Evolutionary conservation across 1,140 invertebrate species (phyloP).

Genomic region (Drosophila nikananu): DNA sequence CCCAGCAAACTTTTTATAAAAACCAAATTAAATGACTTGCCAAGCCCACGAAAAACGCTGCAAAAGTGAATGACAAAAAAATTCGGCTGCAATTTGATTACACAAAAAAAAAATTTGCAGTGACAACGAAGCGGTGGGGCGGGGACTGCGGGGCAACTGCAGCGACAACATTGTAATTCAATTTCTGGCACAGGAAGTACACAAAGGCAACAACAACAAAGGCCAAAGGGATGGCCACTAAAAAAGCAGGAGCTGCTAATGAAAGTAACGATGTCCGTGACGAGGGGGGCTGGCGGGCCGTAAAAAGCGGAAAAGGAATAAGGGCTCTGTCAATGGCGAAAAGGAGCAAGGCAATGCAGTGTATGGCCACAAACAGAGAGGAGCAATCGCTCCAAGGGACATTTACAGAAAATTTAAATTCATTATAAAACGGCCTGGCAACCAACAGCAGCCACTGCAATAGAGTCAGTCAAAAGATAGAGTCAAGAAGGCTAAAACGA

Average conservation of each 20-base stretch:
- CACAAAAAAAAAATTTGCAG: slow-evolving; percentile 63
- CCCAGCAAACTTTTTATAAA: slow-evolving; percentile 53
- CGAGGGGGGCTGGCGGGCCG: neutral
- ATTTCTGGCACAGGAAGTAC: slow-evolving; percentile 70
- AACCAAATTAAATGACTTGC: slow-evolving; percentile 69
- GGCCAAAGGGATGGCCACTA: slow-evolving; percentile 22
- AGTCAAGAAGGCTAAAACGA: neutral
- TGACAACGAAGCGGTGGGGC: slow-evolving; percentile 6
- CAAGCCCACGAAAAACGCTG: slow-evolving; percentile 30
- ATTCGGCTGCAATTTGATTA: slow-evolving; percentile 70
- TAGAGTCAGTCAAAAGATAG: too few relatives aligned
- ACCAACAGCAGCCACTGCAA: too few relatives aligned
- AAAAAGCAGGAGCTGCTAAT: slow-evolving; percentile 62
- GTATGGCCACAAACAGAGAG: slow-evolving; percentile 8
- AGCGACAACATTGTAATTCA: slow-evolving; percentile 76
- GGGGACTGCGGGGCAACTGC: slow-evolving; percentile 33
- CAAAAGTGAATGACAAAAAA: slow-evolving; percentile 36
- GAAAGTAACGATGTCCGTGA: slow-evolving; percentile 56
- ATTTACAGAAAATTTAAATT: slow-evolving; percentile 59
- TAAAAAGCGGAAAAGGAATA: slow-evolving; percentile 2
- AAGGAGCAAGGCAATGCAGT: neutral
- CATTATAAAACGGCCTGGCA: slow-evolving; percentile 32
- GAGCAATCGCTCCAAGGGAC: slow-evolving; percentile 36
- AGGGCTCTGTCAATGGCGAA: neutral
- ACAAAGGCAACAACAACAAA: slow-evolving; percentile 44